Evolutionary conservation across 2,888 invertebrate genomes (phyloP).

Genomic region (Diplolepis rosae): DNA sequence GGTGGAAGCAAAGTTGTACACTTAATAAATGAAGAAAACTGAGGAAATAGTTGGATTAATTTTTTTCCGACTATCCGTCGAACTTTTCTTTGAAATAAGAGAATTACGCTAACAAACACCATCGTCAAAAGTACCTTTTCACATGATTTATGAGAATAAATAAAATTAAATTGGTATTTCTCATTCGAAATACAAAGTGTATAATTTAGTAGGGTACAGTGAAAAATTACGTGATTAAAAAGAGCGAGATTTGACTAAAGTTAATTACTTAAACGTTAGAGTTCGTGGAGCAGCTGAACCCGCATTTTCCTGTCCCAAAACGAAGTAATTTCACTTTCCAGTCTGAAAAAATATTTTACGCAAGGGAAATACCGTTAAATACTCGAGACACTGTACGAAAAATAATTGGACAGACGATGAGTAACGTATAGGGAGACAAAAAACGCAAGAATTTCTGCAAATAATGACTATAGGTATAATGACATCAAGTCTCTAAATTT

Average conservation of each 20-base stretch:
- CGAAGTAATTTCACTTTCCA: slow-evolving; percentile 33
- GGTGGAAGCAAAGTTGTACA: too few species aligned
- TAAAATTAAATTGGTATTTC: not conserved
- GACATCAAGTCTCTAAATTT: slow-evolving; percentile 29
- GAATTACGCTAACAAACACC: too few species aligned
- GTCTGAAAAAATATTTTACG: slow-evolving; percentile 32
- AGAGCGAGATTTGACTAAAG: slow-evolving; percentile 17
- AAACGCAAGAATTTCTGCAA: slow-evolving; percentile 44
- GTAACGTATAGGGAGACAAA: slow-evolving; percentile 25
- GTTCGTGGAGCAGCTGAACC: slow-evolving; percentile 14
- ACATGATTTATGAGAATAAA: too few species aligned
- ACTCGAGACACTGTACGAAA: slow-evolving; percentile 19
- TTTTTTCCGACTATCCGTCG: too few species aligned
- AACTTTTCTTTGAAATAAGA: too few species aligned
- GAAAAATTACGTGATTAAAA: slow-evolving; percentile 16
- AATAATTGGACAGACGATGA: slow-evolving; percentile 33
- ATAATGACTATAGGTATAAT: slow-evolving; percentile 51
- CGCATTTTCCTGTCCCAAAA: slow-evolving; percentile 33
- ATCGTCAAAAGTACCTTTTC: too few species aligned
- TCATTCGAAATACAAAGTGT: not conserved
- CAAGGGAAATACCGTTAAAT: slow-evolving; percentile 30
- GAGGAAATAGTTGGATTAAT: too few species aligned
- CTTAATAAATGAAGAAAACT: too few species aligned
- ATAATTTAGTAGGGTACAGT: not conserved
- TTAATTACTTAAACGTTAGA: slow-evolving; percentile 27